phyloP scores from a whole-genome alignment of 37 sponge, comb jelly and placozoan genomes.

The Theonella swinhoei region DNA sequence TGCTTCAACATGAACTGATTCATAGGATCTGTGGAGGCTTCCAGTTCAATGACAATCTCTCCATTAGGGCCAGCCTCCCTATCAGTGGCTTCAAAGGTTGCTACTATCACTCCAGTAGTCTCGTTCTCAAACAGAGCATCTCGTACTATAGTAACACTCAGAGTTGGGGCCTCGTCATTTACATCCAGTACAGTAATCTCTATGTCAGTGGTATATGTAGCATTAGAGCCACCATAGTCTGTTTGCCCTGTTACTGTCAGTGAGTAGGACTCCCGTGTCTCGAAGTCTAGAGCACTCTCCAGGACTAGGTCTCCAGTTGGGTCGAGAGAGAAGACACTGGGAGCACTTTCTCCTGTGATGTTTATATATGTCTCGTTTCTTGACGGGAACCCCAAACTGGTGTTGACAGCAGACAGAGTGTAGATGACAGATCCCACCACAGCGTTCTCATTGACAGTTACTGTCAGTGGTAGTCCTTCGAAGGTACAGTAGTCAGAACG shows the following conservation, averaged over 20 bases:
- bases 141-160: constrained; percentile 2
- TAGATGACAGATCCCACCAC: not conserved
- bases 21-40: not conserved
- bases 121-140: constrained; percentile 26
- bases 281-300: constrained; percentile 19
- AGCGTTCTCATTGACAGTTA: constrained; percentile 15
- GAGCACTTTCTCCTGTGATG: not conserved
- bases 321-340: constrained; percentile 3
- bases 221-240: not conserved
- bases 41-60: constrained; percentile 4
- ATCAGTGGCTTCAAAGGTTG: constrained; percentile 41
- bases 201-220: constrained; percentile 35
- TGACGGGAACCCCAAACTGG: constrained; percentile 14
- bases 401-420: not conserved
- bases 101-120: not conserved
- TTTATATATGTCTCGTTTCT: constrained; percentile 24
- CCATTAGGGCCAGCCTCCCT: constrained; percentile 28
- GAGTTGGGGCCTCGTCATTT: constrained; percentile 69
- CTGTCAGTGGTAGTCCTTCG: constrained; percentile 1
- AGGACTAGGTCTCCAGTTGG: constrained; percentile 24
- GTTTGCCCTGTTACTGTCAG: constrained; percentile 16
- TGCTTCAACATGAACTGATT: constrained; percentile 25
- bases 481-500: constrained; percentile 66
- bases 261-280: not conserved
- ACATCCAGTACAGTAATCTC: constrained; percentile 45